Percentiles rank a stretch among this genome's conserved stretches.
phyloP scores from a whole-genome alignment of 2,113 vertebrate species.

The Notothenia rossii region DNA sequence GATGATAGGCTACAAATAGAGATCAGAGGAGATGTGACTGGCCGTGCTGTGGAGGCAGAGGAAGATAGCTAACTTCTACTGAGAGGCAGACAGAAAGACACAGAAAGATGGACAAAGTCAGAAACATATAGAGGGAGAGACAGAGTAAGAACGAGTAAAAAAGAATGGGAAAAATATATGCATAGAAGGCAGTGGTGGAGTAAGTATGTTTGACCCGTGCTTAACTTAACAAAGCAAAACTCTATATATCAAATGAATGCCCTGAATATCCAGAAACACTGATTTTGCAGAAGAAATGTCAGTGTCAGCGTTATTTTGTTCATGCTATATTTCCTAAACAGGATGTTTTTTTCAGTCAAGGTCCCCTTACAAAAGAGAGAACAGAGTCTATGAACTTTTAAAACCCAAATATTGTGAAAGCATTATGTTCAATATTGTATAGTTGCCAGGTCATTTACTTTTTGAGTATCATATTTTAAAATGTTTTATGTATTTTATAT shows the following conservation, averaged over 20 bases:
- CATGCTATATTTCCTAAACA: not conserved
- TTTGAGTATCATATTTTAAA: not conserved
- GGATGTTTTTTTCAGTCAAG: too few species aligned
- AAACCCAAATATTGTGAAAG: too few species aligned
- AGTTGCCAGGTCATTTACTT: not conserved
- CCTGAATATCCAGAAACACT: not conserved
- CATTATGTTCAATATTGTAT: too few species aligned
- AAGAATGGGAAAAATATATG: conserved; percentile 27
- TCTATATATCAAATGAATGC: not conserved
- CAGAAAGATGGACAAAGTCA: conserved; percentile 12
- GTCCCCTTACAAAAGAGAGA: too few species aligned
- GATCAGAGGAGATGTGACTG: conserved; percentile 26
- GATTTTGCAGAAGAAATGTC: not conserved
- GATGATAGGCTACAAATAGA: conserved; percentile 54
- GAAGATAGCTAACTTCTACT: conserved; percentile 41
- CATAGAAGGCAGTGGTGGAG: conserved; percentile 6
- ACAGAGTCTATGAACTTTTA: too few species aligned
- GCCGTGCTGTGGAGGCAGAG: conserved; percentile 56
- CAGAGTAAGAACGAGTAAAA: conserved; percentile 7
- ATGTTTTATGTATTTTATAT: not conserved
- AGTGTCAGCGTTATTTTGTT: not conserved
- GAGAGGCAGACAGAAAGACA: conserved; percentile 26
- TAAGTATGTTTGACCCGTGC: conserved; percentile 12
- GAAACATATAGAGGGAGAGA: conserved; percentile 17
- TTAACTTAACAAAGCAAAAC: not conserved